These are phyloP conservation scores for Aphis craccivora DNA, from an alignment of 1,140 invertebrate genomes.

Conservation along the genomic window DNA sequence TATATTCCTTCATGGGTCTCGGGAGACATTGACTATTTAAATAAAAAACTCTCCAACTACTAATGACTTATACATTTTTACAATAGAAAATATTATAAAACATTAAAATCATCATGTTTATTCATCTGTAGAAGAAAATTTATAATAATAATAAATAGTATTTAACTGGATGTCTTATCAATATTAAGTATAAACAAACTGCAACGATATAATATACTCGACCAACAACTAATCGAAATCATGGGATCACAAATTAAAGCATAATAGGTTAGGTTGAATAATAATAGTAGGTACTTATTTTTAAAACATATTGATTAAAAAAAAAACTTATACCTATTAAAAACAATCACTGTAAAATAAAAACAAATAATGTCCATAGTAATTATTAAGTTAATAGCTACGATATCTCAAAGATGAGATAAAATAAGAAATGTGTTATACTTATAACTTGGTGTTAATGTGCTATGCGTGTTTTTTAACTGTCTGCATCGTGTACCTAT, in stretches of 20 bases:
- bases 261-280: background rate
- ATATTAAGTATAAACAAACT: no score
- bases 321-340: background rate
- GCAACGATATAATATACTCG: background rate
- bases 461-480: background rate
- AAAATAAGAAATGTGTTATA: background rate
- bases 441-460: background rate
- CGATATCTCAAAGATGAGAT: background rate
- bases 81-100: background rate
- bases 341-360: background rate
- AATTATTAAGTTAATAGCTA: background rate
- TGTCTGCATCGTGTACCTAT: background rate
- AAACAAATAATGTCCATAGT: background rate
- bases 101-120: background rate
- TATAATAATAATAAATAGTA: background rate
- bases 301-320: background rate
- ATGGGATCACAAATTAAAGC: background rate
- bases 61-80: background rate
- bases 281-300: background rate
- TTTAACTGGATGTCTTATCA: no score
- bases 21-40: background rate
- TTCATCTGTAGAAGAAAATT: background rate
- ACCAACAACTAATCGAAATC: no score
- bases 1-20: background rate
- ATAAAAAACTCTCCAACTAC: background rate